A percentile compares a stretch with the other conserved stretches of the same genome.
Evolutionary conservation across 2,797 vertebrate genomes (phyloP).

Genomic region (Urosaurus nigricauda): DNA sequence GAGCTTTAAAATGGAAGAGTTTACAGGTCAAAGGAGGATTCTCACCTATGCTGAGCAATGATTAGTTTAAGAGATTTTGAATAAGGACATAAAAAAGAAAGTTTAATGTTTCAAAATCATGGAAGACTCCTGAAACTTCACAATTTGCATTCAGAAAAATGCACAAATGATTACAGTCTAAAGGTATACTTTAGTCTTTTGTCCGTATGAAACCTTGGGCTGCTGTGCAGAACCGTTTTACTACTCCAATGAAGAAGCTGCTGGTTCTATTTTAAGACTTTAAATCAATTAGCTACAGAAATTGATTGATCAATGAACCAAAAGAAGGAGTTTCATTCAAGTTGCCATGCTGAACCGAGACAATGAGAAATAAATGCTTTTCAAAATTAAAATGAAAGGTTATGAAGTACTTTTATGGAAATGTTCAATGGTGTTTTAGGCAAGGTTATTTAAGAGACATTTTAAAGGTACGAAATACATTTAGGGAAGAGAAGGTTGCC

Average conservation of each 20-base stretch:
- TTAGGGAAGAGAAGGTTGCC: not conserved
- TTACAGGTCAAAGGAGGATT: not conserved
- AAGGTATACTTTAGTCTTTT: not conserved
- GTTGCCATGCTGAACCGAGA: not conserved
- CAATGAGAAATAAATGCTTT: not conserved
- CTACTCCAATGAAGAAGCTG: not conserved
- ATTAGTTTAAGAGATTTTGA: not conserved
- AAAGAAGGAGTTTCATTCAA: not conserved
- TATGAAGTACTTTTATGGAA: not conserved
- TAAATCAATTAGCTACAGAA: not conserved
- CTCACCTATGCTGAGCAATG: not conserved
- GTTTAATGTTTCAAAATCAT: not conserved
- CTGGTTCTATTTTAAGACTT: not conserved
- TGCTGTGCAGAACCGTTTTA: no score
- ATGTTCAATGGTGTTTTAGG: not conserved
- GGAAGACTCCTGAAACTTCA: no score
- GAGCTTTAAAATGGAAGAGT: not conserved
- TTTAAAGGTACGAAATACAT: not conserved
- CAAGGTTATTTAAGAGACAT: conserved; percentile 5
- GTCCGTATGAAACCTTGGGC: not conserved
- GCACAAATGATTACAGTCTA: not conserved
- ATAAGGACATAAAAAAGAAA: not conserved
- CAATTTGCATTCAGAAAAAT: not conserved
- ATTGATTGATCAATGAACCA: not conserved
- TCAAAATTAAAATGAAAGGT: not conserved